phyloP scores from a whole-genome alignment of 1,140 invertebrate genomes.

The Campodea augens region DNA sequence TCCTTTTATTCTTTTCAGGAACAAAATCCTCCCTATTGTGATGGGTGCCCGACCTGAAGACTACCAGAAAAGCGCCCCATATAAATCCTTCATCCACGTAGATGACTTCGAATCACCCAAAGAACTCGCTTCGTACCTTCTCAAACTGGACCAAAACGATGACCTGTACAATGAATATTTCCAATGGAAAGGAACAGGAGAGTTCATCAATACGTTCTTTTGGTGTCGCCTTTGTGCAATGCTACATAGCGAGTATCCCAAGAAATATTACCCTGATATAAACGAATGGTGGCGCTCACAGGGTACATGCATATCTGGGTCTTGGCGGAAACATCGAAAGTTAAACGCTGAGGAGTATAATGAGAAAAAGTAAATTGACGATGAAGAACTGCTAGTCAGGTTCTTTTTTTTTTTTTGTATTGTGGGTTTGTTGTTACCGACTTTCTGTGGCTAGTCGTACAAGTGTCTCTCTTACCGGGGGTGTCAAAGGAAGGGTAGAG shows the following conservation, averaged over 20 bases:
- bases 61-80: constrained; percentile 67
- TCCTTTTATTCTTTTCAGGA: constrained; percentile 31
- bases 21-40: constrained; percentile 77
- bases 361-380: too few relatives aligned
- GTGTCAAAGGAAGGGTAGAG: too few relatives aligned
- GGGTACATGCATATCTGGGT: constrained; percentile 42
- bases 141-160: constrained; percentile 62
- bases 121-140: constrained; percentile 68
- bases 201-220: constrained; percentile 87
- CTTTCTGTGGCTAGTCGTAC: too few relatives aligned
- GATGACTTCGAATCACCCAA: constrained; percentile 77
- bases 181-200: constrained; percentile 71
- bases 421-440: too few relatives aligned
- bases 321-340: constrained; percentile 43
- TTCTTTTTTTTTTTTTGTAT: too few relatives aligned
- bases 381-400: too few relatives aligned
- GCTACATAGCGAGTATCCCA: constrained; percentile 43
- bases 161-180: constrained; percentile 83
- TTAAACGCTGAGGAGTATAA: too few relatives aligned
- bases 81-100: constrained; percentile 78
- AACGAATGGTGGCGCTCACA: constrained; percentile 72
- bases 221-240: constrained; percentile 87
- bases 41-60: constrained; percentile 85
- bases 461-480: too few relatives aligned
- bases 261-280: constrained; percentile 43